Base-by-base conservation (phyloP, 2,113 vertebrate genomes). In the Heteronetta atricapilla region DNA sequence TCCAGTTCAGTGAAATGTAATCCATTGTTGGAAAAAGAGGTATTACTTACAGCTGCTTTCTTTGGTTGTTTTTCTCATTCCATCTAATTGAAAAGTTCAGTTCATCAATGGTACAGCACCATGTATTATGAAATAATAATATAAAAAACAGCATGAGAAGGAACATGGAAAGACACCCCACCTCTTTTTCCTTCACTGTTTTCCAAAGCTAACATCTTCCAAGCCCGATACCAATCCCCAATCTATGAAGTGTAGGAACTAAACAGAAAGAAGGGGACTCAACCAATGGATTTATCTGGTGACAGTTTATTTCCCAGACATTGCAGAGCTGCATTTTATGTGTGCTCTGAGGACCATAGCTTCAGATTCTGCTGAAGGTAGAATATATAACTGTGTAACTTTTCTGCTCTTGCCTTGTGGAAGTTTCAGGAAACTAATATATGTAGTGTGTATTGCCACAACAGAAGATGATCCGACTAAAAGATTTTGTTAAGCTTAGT, bases 21-120 rank as follows among this genome's bases (percentile, higher is more conserved):
- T 44, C 62, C 62, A 78, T 31, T 25, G 4, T n/a, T 84, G 62
- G 28, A 86, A 89, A 89, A 89, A 2, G 3, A 64, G 53, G 10
- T 73, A 86, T 84, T 86, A 76, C 34, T 91, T 84, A 48, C 38
- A 74, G 46, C 36, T 88, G 34, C 22, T 92, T 83, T 29, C 66
- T 93, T 75, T 68, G 7, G 15, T 88, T 88, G 36, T 78, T 84
- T 86, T 92, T 79, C 60, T 88, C 31, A 58, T 94, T 79, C 42
- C 58, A 66, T 38, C 67, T 84, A 31, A 60, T 14, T 75, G 56
- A 83, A 82, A 75, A 62, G 66, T 58, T 53, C 55, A 82, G 42
- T 34, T 81, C 5, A 2, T 68, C 74, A 22, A 53, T 60, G 58
- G 48, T n/a, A 52, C 34, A 75, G 56, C 20, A 77, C 33, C 13